Conservation (phyloP, 2,797 vertebrate species). For the Coreius guichenoti region DNA sequence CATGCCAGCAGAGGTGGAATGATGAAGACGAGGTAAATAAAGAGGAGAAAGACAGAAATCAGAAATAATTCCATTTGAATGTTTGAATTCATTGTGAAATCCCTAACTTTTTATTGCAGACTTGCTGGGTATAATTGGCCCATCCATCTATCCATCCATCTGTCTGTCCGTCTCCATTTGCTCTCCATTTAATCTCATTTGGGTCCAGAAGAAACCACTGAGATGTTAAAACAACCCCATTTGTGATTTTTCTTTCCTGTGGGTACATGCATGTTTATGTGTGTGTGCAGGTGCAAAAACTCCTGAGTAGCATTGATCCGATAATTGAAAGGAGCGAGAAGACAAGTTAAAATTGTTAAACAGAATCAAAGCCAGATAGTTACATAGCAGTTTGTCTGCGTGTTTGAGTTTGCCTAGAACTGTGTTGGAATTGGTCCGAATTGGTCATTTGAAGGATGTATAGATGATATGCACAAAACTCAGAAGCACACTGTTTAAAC, state of each 20-base stretch:
- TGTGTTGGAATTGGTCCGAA: not conserved
- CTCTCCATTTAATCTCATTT: not conserved
- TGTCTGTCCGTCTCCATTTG: not conserved
- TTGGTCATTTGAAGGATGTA: not conserved
- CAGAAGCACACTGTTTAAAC: not conserved
- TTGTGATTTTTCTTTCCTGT: not conserved
- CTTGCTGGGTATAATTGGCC: not conserved
- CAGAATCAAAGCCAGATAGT: not conserved
- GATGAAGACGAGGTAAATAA: not conserved
- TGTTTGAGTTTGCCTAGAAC: not conserved
- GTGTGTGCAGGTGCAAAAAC: not conserved
- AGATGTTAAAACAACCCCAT: not conserved
- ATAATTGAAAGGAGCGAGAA: slow-evolving; percentile 65
- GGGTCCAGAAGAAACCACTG: not conserved
- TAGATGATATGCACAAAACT: not conserved
- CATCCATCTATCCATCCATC: not conserved
- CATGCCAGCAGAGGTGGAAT: not conserved
- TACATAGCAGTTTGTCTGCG: not conserved
- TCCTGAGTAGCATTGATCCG: slow-evolving; percentile 65
- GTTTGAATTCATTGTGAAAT: not conserved
- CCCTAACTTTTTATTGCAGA: not conserved
- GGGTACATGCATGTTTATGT: not conserved
- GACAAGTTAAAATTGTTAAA: slow-evolving; percentile 71
- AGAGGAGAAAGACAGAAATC: not conserved
- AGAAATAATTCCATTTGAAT: not conserved